phyloP scores from a whole-genome alignment of 2,797 vertebrate genomes.

The Atherinosoma microstoma region DNA sequence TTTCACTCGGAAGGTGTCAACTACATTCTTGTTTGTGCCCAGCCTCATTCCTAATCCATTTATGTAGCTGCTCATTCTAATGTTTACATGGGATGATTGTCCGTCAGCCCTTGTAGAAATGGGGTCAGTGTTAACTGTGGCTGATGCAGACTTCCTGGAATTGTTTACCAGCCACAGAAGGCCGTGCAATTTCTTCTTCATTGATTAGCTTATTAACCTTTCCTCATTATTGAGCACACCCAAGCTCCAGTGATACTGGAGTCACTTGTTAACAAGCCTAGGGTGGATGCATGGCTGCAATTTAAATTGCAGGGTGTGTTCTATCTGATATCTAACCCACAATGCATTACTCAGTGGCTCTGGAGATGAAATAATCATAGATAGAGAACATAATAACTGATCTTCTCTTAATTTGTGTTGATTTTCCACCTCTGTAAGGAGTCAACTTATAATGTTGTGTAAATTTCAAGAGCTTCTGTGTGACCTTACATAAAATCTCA shows the following conservation, averaged over 20 bases:
- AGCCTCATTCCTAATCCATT: conserved; percentile 37
- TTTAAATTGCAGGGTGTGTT: conserved; percentile 20
- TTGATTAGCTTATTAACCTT: conserved; percentile 78
- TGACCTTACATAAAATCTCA: background rate
- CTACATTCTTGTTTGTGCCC: conserved; percentile 15
- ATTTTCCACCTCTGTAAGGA: conserved; percentile 10
- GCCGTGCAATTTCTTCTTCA: conserved; percentile 44
- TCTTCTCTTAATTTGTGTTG: conserved; percentile 7
- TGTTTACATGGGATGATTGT: background rate
- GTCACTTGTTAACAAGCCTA: conserved; percentile 67
- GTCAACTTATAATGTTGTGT: conserved; percentile 17
- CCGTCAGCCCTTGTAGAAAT: conserved; percentile 9
- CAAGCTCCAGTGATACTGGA: conserved; percentile 44
- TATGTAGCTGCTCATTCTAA: conserved; percentile 11
- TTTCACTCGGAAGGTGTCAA: conserved; percentile 54
- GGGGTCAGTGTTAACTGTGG: conserved; percentile 32
- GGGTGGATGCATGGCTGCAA: conserved; percentile 31
- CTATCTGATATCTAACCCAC: conserved; percentile 34
- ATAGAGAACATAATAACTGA: conserved; percentile 10
- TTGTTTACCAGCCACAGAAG: conserved; percentile 45
- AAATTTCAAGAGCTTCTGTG: conserved; percentile 7
- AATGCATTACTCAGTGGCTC: conserved; percentile 27
- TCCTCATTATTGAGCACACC: conserved; percentile 59
- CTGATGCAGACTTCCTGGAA: conserved; percentile 24
- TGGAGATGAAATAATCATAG: background rate